Percentiles rank a stretch among this genome's conserved stretches.
These are phyloP conservation scores for Agapornis roseicollis DNA, from an alignment of 2,113 vertebrate genomes.

Conservation along the genomic window DNA sequence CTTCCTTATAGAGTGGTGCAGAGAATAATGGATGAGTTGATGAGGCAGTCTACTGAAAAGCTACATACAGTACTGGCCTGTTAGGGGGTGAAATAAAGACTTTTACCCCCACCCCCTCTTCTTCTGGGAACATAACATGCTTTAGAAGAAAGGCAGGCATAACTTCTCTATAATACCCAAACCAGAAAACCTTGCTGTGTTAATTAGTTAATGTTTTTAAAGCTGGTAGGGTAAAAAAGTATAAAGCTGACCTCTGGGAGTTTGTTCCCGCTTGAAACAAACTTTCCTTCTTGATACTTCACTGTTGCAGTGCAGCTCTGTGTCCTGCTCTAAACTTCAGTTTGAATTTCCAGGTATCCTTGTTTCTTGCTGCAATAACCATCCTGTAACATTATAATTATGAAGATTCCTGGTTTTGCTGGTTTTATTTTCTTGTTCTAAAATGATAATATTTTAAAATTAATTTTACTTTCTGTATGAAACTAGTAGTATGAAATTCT, in stretches of 20 bases:
- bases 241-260: neutral
- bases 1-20: neutral
- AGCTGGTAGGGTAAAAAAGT: neutral
- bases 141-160: neutral
- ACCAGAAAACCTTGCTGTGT: neutral
- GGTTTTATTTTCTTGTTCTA: neutral
- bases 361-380: neutral
- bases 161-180: neutral
- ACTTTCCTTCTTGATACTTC: neutral
- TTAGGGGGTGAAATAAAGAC: neutral
- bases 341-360: neutral
- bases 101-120: neutral
- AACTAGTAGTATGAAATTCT: neutral
- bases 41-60: neutral
- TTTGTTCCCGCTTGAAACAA: neutral
- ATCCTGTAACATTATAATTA: neutral
- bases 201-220: neutral
- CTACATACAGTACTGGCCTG: neutral
- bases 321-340: neutral
- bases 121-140: neutral
- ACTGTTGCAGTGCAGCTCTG: neutral
- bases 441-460: neutral
- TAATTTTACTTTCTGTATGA: neutral
- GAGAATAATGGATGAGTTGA: neutral
- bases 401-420: neutral